Conservation (phyloP, 2,113 vertebrate species). For the Ascaphus truei region DNA sequence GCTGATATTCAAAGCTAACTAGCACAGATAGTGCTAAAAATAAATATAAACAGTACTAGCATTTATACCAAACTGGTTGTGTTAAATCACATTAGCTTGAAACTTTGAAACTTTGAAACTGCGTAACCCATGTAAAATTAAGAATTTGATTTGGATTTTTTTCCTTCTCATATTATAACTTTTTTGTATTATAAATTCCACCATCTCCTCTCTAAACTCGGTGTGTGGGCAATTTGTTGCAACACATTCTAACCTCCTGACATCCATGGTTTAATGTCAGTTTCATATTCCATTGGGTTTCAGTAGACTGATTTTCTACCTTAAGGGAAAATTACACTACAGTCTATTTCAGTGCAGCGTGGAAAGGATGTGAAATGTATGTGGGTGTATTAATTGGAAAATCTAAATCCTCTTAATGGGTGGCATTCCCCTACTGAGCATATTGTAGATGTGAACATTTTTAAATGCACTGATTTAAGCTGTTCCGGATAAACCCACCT, state of each 20-base stretch:
- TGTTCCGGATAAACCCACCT: too few relatives aligned
- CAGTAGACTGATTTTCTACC: slow-evolving; percentile 3
- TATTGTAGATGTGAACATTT: too few relatives aligned
- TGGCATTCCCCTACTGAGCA: neutral
- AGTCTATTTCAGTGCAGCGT: slow-evolving; percentile 18
- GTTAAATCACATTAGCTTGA: too few relatives aligned
- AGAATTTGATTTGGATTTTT: too few relatives aligned
- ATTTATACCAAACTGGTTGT: too few relatives aligned
- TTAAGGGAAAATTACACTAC: slow-evolving; percentile 11
- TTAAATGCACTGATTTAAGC: too few relatives aligned
- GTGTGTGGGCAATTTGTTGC: neutral
- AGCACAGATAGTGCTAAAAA: too few relatives aligned
- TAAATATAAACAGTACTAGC: too few relatives aligned
- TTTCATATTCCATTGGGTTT: neutral
- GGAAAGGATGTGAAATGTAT: slow-evolving; percentile 5
- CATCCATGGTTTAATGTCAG: neutral
- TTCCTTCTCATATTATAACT: neutral
- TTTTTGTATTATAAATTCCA: neutral
- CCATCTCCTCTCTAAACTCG: neutral
- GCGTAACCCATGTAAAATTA: too few relatives aligned
- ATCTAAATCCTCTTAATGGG: neutral
- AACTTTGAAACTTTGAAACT: too few relatives aligned
- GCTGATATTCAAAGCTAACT: too few relatives aligned
- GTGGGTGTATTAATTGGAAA: slow-evolving; percentile 20
- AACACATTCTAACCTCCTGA: neutral